Conservation (phyloP, 2,113 vertebrate species). For the Upupa epops region DNA sequence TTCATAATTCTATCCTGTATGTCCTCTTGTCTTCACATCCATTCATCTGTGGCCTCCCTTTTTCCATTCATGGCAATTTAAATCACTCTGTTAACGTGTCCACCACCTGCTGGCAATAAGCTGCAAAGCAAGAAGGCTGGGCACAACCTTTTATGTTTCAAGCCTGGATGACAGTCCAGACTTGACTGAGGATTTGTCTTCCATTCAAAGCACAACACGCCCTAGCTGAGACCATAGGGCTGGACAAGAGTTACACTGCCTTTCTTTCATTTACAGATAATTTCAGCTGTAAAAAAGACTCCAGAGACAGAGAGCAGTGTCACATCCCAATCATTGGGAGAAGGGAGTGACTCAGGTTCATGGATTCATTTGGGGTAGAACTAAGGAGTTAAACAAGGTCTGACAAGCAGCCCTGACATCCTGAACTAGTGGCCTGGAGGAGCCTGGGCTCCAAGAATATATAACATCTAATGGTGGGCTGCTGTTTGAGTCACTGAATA, state of each 20-base stretch:
- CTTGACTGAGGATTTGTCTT: neutral
- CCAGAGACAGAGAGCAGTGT: neutral
- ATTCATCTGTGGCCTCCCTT: neutral
- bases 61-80: neutral
- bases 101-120: neutral
- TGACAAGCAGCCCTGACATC: neutral
- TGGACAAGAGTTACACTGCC: neutral
- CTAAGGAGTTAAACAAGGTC: too few species aligned
- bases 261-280: neutral
- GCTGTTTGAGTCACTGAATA: neutral
- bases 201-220: neutral
- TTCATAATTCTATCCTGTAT: neutral
- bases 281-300: neutral
- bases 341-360: too few species aligned
- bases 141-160: neutral
- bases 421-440: neutral
- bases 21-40: neutral
- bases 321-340: too few species aligned
- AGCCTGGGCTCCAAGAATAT: neutral
- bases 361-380: too few species aligned
- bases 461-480: neutral
- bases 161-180: neutral
- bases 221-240: neutral
- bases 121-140: neutral
- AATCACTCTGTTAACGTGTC: neutral